phyloP scores from a whole-genome alignment of 2,888 invertebrate genomes.

The Actias luna region DNA sequence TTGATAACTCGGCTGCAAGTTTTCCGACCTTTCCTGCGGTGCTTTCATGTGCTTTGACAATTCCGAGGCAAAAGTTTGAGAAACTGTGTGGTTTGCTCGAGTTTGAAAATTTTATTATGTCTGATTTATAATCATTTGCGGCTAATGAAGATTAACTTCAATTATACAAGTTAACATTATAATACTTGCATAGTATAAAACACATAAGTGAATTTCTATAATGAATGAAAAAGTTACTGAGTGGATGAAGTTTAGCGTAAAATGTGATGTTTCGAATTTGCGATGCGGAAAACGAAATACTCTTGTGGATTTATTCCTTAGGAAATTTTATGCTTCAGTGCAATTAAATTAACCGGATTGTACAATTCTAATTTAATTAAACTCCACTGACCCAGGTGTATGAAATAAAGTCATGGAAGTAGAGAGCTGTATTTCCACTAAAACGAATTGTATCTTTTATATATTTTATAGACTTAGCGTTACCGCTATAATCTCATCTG shows the following conservation, averaged over 20 bases:
- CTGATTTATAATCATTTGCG: background rate
- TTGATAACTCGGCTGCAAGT: constrained; percentile 45
- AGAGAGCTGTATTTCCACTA: background rate
- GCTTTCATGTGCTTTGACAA: constrained; percentile 38
- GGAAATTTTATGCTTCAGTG: background rate
- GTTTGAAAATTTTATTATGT: constrained; percentile 1
- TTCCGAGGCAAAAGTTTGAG: constrained; percentile 40
- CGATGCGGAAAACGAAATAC: background rate
- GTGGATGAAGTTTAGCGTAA: background rate
- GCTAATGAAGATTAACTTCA: constrained; percentile 7
- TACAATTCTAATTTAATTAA: background rate
- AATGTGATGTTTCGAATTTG: background rate
- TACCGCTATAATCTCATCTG: too few species aligned
- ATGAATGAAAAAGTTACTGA: background rate
- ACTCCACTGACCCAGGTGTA: background rate
- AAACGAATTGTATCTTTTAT: too few species aligned
- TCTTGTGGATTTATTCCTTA: background rate
- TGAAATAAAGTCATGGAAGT: background rate
- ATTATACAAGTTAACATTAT: constrained; percentile 12
- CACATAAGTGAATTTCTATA: background rate
- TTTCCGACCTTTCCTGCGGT: constrained; percentile 38
- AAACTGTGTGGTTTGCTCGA: constrained; percentile 25
- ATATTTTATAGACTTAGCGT: too few species aligned
- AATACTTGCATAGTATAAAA: background rate
- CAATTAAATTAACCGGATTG: background rate